These are phyloP conservation scores for Pholis gunnellus DNA, from an alignment of 2,113 vertebrate species.

Conservation along the genomic window DNA sequence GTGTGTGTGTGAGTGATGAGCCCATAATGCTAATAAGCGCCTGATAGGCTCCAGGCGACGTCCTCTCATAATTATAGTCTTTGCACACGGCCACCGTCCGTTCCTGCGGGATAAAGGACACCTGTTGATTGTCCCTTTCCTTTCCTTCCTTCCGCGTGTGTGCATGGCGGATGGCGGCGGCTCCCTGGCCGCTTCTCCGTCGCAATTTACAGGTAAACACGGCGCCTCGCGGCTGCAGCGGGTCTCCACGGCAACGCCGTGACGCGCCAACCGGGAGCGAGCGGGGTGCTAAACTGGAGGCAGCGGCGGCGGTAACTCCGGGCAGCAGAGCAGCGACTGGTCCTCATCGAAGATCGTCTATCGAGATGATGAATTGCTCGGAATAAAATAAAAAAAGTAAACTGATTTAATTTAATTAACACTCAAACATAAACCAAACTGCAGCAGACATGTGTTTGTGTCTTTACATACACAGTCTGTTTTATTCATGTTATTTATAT, in stretches of 20 bases:
- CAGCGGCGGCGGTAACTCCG: slow-evolving; percentile 27
- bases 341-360: slow-evolving; percentile 63
- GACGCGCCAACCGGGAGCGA: slow-evolving; percentile 71
- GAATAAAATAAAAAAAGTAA: background rate
- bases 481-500: background rate
- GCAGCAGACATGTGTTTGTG: background rate
- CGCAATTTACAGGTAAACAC: slow-evolving; percentile 66
- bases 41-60: slow-evolving; percentile 43
- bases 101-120: slow-evolving; percentile 4
- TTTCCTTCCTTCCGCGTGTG: background rate
- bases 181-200: slow-evolving; percentile 36
- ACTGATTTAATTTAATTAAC: background rate
- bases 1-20: slow-evolving; percentile 6
- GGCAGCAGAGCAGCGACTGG: slow-evolving; percentile 8
- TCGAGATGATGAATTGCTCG: background rate
- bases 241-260: slow-evolving; percentile 79
- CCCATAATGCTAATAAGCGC: slow-evolving; percentile 37
- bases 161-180: slow-evolving; percentile 35
- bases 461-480: background rate
- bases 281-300: slow-evolving; percentile 55
- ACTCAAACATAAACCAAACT: background rate
- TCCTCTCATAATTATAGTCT: slow-evolving; percentile 44
- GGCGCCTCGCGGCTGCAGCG: slow-evolving; percentile 59
- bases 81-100: slow-evolving; percentile 24
- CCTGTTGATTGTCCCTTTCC: slow-evolving; percentile 51